phyloP scores from a whole-genome alignment of 2,113 vertebrate genomes.

The Lepus europaeus region DNA sequence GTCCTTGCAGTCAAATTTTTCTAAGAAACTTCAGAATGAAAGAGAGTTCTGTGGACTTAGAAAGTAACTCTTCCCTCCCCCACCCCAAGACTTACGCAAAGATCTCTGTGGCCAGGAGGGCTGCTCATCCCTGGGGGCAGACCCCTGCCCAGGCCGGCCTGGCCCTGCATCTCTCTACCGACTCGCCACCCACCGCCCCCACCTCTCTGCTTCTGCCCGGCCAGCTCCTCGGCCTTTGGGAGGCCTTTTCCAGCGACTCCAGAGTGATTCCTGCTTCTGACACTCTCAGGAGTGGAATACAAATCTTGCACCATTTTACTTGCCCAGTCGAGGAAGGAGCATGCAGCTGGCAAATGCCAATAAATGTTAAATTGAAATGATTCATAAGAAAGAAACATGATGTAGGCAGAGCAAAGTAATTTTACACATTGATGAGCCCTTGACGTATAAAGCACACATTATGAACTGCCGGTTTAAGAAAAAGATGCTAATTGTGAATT shows the following conservation, averaged over 20 bases:
- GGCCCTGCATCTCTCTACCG: not conserved
- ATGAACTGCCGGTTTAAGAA: conserved; percentile 11
- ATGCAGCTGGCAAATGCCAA: not conserved
- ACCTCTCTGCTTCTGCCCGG: too few species aligned
- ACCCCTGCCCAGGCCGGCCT: not conserved
- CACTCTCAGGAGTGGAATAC: not conserved
- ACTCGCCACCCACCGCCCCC: not conserved
- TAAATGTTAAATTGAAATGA: not conserved
- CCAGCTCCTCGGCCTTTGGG: too few species aligned
- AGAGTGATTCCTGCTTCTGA: not conserved
- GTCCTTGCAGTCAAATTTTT: not conserved
- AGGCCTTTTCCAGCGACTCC: not conserved
- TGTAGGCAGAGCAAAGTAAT: not conserved
- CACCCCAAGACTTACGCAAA: not conserved
- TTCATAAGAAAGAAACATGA: not conserved
- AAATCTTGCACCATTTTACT: not conserved
- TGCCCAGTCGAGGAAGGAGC: not conserved
- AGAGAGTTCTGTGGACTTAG: not conserved
- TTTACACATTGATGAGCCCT: not conserved
- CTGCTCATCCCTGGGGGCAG: not conserved
- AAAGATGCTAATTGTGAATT: not conserved
- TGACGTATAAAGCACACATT: not conserved
- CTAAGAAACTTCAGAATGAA: not conserved
- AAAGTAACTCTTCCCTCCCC: too few species aligned
- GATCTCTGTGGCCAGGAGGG: not conserved